Conservation (phyloP, 2,888 invertebrate genomes). For the Gortyna flavago region DNA sequence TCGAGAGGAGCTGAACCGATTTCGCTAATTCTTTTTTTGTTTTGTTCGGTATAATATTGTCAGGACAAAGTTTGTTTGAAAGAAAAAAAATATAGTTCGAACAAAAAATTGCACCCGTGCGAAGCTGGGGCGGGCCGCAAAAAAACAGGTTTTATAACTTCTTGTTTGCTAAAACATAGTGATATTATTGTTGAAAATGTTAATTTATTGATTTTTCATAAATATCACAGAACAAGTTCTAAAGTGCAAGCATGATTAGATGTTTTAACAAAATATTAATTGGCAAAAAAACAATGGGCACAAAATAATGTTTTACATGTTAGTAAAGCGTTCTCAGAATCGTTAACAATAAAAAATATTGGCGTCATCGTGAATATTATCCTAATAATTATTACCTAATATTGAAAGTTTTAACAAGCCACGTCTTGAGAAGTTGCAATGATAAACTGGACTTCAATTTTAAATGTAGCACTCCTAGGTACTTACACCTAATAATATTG, state of each 20-base stretch:
- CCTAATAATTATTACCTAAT: not conserved
- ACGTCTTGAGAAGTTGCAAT: not conserved
- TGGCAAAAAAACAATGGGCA: not conserved
- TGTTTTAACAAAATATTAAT: not conserved
- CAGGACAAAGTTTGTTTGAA: no score
- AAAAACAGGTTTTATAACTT: no score
- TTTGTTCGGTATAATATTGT: no score
- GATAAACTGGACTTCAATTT: not conserved
- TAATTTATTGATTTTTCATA: no score
- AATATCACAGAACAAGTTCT: not conserved
- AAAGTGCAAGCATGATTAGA: conserved; percentile 3
- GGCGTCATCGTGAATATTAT: conserved; percentile 12
- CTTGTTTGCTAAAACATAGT: no score
- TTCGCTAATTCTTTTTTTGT: no score
- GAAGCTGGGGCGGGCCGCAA: no score
- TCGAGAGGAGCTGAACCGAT: no score
- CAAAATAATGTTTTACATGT: not conserved
- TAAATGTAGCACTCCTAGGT: not conserved
- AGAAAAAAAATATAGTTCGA: no score
- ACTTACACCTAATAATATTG: no score
- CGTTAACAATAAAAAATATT: conserved; percentile 11
- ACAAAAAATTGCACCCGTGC: no score
- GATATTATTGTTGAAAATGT: no score
- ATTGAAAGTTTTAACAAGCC: conserved; percentile 4
- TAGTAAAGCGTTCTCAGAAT: not conserved